Conservation (phyloP, 2,797 vertebrate genomes). For the Tokudaia tokunoshimensis region DNA sequence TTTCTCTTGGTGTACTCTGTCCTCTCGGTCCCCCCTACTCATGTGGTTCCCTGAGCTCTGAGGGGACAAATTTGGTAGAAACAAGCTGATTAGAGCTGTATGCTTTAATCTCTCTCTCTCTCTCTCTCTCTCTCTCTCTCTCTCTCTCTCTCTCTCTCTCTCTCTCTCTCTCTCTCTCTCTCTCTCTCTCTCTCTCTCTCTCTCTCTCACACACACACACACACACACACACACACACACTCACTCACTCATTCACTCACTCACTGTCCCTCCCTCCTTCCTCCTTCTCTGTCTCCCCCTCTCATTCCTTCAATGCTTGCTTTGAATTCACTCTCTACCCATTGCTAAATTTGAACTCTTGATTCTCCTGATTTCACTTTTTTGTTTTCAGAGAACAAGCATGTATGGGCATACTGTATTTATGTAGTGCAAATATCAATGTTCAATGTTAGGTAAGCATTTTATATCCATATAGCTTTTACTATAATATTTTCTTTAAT, state of each 20-base stretch:
- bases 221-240: no score
- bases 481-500: neutral
- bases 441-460: neutral
- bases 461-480: neutral
- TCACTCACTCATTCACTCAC: no score
- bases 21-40: neutral
- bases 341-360: neutral
- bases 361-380: neutral
- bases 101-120: no score
- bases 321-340: neutral
- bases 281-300: no score
- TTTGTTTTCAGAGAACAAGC: neutral
- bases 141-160: no score
- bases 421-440: neutral
- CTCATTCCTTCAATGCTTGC: no score
- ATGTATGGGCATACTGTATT: neutral
- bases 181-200: no score
- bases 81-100: neutral
- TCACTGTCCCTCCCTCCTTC: no score
- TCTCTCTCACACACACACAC: no score
- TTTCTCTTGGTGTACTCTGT: neutral
- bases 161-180: no score
- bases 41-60: neutral
- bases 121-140: no score
- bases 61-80: neutral